Percentiles rank a stretch among this genome's conserved stretches.
phyloP scores from a whole-genome alignment of 2,797 vertebrate genomes.

The Xyrichtys novacula region DNA sequence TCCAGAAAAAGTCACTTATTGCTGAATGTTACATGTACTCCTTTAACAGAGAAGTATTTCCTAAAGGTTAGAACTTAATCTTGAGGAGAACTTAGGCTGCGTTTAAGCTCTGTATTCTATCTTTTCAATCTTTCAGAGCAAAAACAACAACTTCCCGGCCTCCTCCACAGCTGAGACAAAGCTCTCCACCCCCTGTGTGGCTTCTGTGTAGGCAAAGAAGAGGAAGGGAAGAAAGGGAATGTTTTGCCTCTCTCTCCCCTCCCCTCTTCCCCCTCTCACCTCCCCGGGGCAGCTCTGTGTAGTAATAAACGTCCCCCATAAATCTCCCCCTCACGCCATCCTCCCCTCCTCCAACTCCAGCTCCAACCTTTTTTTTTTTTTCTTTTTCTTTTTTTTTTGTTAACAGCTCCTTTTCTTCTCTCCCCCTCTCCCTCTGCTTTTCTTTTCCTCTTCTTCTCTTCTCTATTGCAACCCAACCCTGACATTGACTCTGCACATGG shows the following conservation, averaged over 20 bases:
- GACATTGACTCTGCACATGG: slow-evolving; percentile 79
- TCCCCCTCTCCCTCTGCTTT: slow-evolving; percentile 42
- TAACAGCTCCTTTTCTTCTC: slow-evolving; percentile 74
- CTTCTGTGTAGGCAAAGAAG: slow-evolving; percentile 69
- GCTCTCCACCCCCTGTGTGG: slow-evolving; percentile 66
- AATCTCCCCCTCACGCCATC: slow-evolving; percentile 78
- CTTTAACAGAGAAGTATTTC: neutral
- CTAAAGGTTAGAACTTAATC: slow-evolving; percentile 6
- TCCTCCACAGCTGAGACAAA: slow-evolving; percentile 56
- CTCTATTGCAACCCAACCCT: slow-evolving; percentile 75
- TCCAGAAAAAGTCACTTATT: slow-evolving; percentile 35
- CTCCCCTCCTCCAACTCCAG: slow-evolving; percentile 68
- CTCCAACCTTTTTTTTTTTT: too few species aligned
- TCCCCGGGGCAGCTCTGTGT: slow-evolving; percentile 77
- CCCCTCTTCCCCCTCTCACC: slow-evolving; percentile 63
- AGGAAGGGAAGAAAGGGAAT: slow-evolving; percentile 78
- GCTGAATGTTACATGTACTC: slow-evolving; percentile 9
- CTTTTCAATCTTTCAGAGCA: neutral
- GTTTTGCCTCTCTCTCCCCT: slow-evolving; percentile 71
- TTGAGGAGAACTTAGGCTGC: neutral
- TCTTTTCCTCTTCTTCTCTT: slow-evolving; percentile 45
- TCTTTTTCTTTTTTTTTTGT: slow-evolving; percentile 53
- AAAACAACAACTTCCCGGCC: slow-evolving; percentile 49
- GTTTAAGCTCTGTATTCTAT: neutral
- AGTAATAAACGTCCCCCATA: slow-evolving; percentile 84